Evolutionary conservation across 2,888 invertebrate genomes (phyloP).

Genomic region (Luffia ferchaultella): DNA sequence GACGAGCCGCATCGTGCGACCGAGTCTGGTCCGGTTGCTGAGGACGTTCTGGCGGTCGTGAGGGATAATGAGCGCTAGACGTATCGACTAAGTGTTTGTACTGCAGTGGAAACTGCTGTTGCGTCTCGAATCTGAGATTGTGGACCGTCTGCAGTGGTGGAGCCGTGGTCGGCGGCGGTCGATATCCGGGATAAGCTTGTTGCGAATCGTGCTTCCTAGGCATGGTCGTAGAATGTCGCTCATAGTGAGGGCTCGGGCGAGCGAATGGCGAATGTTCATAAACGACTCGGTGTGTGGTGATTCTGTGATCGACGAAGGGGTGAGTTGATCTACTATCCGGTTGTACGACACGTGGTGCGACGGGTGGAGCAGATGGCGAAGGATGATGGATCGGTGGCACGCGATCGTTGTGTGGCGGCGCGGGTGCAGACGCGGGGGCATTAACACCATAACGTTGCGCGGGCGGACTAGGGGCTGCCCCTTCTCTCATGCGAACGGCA

Average conservation of each 20-base stretch:
- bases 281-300: slow-evolving; percentile 24
- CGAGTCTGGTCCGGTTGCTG: slow-evolving; percentile 40
- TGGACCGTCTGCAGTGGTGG: slow-evolving; percentile 38
- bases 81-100: slow-evolving; percentile 14
- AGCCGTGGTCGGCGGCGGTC: slow-evolving; percentile 29
- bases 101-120: slow-evolving; percentile 21
- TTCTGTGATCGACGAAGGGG: slow-evolving; percentile 34
- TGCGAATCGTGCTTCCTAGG: slow-evolving; percentile 53
- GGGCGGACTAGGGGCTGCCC: slow-evolving; percentile 37
- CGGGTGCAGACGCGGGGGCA: slow-evolving; percentile 31
- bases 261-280: slow-evolving; percentile 31
- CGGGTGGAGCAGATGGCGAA: not conserved
- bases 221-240: slow-evolving; percentile 29
- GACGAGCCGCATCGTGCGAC: slow-evolving; percentile 32
- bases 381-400: slow-evolving; percentile 59
- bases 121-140: slow-evolving; percentile 40
- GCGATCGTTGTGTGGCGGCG: slow-evolving; percentile 50
- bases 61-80: slow-evolving; percentile 33
- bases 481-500: slow-evolving; percentile 35
- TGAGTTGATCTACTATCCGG: slow-evolving; percentile 29
- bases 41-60: slow-evolving; percentile 39
- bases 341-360: slow-evolving; percentile 25
- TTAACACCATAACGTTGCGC: slow-evolving; percentile 35
- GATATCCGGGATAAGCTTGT: slow-evolving; percentile 51
- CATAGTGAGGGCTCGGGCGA: slow-evolving; percentile 37